These are phyloP conservation scores for Ooceraea biroi DNA, from an alignment of 1,140 invertebrate genomes.

Conservation along the genomic window DNA sequence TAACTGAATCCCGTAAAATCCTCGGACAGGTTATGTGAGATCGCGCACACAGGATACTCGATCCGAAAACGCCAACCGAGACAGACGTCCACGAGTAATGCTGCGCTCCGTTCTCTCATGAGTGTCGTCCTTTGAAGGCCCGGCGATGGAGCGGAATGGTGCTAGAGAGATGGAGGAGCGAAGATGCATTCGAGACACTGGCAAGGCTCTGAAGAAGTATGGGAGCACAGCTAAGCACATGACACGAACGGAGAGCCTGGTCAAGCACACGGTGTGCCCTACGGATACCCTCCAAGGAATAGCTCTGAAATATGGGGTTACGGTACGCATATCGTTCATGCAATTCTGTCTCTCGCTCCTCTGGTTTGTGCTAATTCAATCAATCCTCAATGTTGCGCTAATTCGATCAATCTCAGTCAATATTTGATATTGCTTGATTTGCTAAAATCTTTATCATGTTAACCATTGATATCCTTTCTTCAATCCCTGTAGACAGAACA, in stretches of 20 bases:
- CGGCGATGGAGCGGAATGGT: constrained; percentile 79
- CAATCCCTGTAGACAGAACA: constrained; percentile 92
- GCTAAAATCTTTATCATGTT: no score
- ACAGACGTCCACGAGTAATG: constrained; percentile 35
- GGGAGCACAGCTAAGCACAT: constrained; percentile 93
- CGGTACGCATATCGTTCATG: constrained; percentile 87
- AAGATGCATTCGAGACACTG: constrained; percentile 93
- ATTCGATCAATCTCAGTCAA: constrained; percentile 58
- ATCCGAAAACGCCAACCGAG: neutral
- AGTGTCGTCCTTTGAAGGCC: constrained; percentile 33
- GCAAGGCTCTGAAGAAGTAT: constrained; percentile 94
- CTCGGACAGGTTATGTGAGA: constrained; percentile 63
- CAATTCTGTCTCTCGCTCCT: constrained; percentile 39
- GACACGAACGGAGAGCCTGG: constrained; percentile 89
- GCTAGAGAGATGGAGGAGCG: constrained; percentile 93
- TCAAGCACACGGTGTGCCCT: constrained; percentile 92
- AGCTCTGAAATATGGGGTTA: constrained; percentile 96
- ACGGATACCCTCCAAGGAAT: constrained; percentile 97
- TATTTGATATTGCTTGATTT: neutral
- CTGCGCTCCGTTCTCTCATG: constrained; percentile 18
- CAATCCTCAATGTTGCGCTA: no score
- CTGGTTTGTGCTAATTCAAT: constrained; percentile 70
- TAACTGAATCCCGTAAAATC: constrained; percentile 18
- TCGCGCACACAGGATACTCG: constrained; percentile 10
- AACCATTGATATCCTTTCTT: neutral